These are phyloP conservation scores for Menura novaehollandiae DNA, from an alignment of 2,113 vertebrate genomes.

Conservation along the genomic window DNA sequence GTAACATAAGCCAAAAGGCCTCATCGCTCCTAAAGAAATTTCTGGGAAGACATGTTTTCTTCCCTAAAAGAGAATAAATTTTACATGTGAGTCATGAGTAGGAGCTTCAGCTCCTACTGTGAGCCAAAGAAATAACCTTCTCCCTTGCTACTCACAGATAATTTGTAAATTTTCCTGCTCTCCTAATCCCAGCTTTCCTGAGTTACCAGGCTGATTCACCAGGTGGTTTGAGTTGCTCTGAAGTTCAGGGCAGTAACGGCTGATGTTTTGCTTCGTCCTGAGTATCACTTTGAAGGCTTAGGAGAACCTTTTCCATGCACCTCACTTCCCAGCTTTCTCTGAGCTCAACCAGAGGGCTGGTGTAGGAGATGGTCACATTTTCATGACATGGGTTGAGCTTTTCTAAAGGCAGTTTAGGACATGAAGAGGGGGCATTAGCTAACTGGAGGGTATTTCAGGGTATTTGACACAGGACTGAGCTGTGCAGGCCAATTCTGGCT, in stretches of 20 bases:
- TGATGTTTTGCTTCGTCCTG: neutral
- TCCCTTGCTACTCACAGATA: neutral
- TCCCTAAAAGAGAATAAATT: neutral
- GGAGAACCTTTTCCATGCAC: neutral
- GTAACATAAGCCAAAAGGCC: neutral
- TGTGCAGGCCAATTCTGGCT: neutral
- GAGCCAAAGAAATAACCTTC: neutral
- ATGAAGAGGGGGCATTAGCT: neutral
- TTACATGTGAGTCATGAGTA: neutral
- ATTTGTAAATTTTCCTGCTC: neutral
- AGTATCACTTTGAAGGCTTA: neutral
- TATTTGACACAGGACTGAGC: neutral
- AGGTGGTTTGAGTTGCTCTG: neutral
- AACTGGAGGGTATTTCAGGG: neutral
- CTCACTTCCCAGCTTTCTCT: neutral
- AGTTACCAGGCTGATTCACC: neutral
- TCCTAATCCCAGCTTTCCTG: neutral
- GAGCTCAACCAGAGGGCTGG: neutral
- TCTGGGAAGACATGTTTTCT: fast-evolving
- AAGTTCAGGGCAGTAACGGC: neutral
- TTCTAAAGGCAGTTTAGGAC: neutral
- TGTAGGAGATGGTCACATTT: neutral
- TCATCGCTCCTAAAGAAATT: neutral
- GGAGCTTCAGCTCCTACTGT: neutral
- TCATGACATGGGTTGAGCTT: neutral